These are phyloP conservation scores for Laothoe populi DNA, from an alignment of 2,888 invertebrate species.

Conservation along the genomic window DNA sequence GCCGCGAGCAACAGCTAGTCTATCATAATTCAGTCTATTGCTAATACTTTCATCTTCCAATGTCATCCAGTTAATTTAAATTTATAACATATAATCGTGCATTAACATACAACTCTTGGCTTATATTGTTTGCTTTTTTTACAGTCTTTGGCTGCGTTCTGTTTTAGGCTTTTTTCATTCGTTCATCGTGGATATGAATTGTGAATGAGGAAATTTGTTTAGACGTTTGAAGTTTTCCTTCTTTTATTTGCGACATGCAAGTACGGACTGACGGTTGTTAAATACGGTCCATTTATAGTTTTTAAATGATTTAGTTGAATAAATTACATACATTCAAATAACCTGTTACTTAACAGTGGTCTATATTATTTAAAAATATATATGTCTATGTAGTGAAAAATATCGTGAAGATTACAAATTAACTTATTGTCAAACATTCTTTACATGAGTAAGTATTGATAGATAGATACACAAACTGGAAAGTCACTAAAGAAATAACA, in stretches of 20 bases:
- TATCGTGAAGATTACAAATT: no score
- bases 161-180: constrained; percentile 13
- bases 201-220: constrained; percentile 23
- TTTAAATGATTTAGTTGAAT: neutral
- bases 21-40: no score
- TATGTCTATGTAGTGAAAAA: no score
- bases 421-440: no score
- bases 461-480: no score
- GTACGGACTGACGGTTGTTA: constrained; percentile 1
- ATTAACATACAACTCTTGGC: constrained; percentile 7
- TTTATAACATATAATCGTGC: constrained; percentile 12
- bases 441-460: no score
- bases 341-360: no score
- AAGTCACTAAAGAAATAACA: no score
- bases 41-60: no score
- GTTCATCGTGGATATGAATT: constrained; percentile 13
- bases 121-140: constrained; percentile 8
- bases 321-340: no score
- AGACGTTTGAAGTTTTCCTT: constrained; percentile 10
- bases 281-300: neutral
- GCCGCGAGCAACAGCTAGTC: no score
- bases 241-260: constrained; percentile 2
- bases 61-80: neutral
- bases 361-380: no score
- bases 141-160: constrained; percentile 18